Evolutionary conservation across 2,113 vertebrate genomes (phyloP).

Genomic region (Gracilinanus agilis): DNA sequence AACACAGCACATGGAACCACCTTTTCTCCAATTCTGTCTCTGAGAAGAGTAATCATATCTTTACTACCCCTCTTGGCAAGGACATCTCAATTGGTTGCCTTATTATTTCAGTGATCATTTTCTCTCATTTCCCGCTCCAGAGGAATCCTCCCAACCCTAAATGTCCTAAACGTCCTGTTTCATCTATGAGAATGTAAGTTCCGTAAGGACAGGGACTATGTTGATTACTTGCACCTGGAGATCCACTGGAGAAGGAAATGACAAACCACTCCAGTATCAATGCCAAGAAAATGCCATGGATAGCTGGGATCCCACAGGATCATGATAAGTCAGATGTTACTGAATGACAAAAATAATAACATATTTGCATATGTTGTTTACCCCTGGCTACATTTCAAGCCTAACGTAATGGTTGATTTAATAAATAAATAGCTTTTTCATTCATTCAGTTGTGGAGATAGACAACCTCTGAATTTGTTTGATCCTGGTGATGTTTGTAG

Average conservation of each 20-base stretch:
- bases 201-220: not conserved
- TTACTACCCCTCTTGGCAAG: not conserved
- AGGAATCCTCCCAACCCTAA: not conserved
- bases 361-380: too few species aligned
- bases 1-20: not conserved
- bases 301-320: too few species aligned
- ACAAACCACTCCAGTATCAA: too few species aligned
- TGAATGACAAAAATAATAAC: too few species aligned
- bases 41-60: not conserved
- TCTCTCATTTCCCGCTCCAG: not conserved
- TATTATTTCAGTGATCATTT: not conserved
- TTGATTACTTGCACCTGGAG: not conserved
- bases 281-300: too few species aligned
- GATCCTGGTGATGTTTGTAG: not conserved
- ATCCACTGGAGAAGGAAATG: too few species aligned
- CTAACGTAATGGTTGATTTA: too few species aligned
- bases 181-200: not conserved
- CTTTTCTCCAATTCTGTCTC: not conserved
- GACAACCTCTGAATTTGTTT: not conserved
- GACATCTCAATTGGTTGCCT: not conserved
- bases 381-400: too few species aligned
- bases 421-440: not conserved
- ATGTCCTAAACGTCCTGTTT: not conserved
- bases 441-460: not conserved
- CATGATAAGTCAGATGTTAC: too few species aligned